These are phyloP conservation scores for Pinctada fucata DNA, from an alignment of 2,888 invertebrate genomes.

Conservation along the genomic window DNA sequence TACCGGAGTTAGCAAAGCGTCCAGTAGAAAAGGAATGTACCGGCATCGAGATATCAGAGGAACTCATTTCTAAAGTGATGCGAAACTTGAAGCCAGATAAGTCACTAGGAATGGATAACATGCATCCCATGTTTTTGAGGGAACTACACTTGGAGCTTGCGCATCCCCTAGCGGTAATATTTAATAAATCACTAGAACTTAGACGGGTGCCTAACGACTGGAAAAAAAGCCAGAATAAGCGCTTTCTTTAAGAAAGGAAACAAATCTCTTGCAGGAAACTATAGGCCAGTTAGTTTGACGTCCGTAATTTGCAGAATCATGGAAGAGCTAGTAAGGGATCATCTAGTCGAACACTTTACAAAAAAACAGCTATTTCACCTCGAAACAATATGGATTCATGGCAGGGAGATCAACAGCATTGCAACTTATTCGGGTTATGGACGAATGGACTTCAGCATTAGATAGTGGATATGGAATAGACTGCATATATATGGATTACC, in stretches of 20 bases:
- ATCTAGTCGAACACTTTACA: neutral
- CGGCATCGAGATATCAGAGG: neutral
- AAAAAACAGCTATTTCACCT: neutral
- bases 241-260: neutral
- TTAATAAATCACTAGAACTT: neutral
- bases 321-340: slow-evolving; percentile 2
- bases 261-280: slow-evolving; percentile 5
- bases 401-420: slow-evolving; percentile 9
- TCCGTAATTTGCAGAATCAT: neutral
- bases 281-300: neutral
- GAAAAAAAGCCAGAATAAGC: slow-evolving; percentile 1
- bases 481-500: slow-evolving; percentile 11
- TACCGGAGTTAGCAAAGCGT: neutral
- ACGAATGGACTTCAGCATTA: slow-evolving; percentile 9
- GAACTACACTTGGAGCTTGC: too few species aligned
- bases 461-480: slow-evolving; percentile 7
- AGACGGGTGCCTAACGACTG: neutral
- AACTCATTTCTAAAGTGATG: neutral
- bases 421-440: slow-evolving; percentile 14
- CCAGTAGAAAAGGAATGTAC: neutral
- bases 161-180: neutral
- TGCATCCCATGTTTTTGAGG: neutral
- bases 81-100: neutral
- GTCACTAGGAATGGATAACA: neutral
- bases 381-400: slow-evolving; percentile 21